These are phyloP conservation scores for Callopanchax toddi DNA, from an alignment of 2,113 vertebrate species.

Conservation along the genomic window DNA sequence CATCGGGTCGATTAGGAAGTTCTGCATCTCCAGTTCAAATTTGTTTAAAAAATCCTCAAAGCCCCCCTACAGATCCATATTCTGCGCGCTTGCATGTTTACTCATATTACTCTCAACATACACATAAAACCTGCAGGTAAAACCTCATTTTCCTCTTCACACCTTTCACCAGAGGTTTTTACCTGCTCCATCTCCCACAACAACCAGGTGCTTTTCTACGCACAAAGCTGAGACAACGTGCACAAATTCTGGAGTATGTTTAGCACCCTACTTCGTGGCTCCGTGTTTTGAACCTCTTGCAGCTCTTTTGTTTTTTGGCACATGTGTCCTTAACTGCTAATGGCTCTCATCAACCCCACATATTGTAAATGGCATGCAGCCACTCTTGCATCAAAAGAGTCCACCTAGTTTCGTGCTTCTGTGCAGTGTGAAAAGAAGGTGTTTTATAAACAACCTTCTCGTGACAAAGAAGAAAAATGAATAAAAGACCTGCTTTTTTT, in stretches of 20 bases:
- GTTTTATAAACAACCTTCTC: conserved; percentile 27
- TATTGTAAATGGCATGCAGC: conserved; percentile 39
- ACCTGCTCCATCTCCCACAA: conserved; percentile 21
- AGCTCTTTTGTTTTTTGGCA: conserved; percentile 49
- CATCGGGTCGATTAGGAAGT: not conserved
- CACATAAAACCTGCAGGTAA: conserved; percentile 1
- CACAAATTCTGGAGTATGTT: conserved; percentile 41
- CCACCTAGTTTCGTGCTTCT: conserved; percentile 23
- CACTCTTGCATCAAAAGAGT: conserved; percentile 44
- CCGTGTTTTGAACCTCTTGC: conserved; percentile 52
- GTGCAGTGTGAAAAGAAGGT: conserved; percentile 23
- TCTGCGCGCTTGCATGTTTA: not conserved
- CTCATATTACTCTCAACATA: not conserved
- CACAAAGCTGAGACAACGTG: conserved; percentile 33
- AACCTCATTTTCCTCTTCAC: not conserved
- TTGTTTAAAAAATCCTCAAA: not conserved
- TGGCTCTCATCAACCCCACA: conserved; percentile 51
- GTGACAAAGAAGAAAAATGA: conserved; percentile 4
- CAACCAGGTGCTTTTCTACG: conserved; percentile 23
- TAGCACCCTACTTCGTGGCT: conserved; percentile 32
- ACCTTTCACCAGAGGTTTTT: not conserved
- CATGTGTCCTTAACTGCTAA: conserved; percentile 29
- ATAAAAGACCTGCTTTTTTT: too few relatives aligned
- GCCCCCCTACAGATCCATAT: not conserved
- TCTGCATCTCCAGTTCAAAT: not conserved